Evolutionary conservation across 2,797 vertebrate species (phyloP).

Genomic region (Clarias platycephalus): DNA sequence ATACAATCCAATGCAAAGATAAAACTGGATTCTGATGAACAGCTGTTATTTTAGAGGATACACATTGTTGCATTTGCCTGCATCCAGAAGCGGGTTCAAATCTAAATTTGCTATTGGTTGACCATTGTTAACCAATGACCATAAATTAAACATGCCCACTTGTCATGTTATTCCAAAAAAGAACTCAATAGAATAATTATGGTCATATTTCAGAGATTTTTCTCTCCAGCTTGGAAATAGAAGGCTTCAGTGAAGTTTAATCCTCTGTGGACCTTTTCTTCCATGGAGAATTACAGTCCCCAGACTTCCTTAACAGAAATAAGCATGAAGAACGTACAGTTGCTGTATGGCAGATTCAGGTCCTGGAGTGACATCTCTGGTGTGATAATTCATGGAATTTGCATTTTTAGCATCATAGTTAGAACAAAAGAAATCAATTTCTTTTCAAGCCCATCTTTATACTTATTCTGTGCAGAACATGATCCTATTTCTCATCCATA

Average conservation of each 20-base stretch:
- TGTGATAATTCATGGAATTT: conserved; percentile 59
- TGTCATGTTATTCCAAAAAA: conserved; percentile 19
- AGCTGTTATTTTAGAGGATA: neutral
- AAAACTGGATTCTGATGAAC: neutral
- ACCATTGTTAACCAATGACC: neutral
- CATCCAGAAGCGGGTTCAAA: conserved; percentile 1
- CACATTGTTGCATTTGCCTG: neutral
- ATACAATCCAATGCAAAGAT: neutral
- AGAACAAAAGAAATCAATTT: neutral
- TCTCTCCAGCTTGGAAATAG: conserved; percentile 36
- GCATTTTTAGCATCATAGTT: conserved; percentile 37
- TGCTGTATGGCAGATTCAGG: conserved; percentile 66
- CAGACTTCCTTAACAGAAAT: conserved; percentile 38
- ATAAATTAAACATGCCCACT: neutral
- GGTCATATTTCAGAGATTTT: conserved; percentile 54
- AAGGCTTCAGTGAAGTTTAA: conserved; percentile 43
- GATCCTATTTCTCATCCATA: neutral
- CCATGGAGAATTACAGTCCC: conserved; percentile 35
- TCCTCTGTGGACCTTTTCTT: conserved; percentile 38
- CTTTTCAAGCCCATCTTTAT: neutral
- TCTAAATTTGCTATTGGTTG: neutral
- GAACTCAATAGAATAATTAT: conserved; percentile 49
- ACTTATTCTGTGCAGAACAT: conserved; percentile 3
- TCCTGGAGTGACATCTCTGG: conserved; percentile 67
- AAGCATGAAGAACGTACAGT: conserved; percentile 62